Evolutionary conservation across 2,797 vertebrate species (phyloP), one percentile per base, ranked within the genome.

Genomic region (Helostoma temminkii): DNA sequence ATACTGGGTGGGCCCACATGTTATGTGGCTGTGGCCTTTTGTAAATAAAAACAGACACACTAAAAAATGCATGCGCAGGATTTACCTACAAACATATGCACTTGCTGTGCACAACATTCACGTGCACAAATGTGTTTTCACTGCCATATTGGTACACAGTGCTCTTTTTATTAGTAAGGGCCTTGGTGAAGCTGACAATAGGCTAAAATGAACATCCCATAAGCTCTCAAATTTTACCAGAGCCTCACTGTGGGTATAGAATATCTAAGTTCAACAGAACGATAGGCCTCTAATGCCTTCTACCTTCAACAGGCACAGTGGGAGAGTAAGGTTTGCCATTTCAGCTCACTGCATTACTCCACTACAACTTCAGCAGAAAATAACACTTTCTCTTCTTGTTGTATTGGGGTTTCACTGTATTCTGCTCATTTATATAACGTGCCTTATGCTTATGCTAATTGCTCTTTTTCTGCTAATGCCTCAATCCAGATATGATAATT

Each of bases 81-180:
- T 39, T 36, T 8, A 19, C 37, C 36, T 22, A 37, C 47, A 55
- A 16, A 32, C 45, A 43, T 19, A 39, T 30, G 25, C 21, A 18
- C 39, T 18, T 18, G 39, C 16, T 41, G 39, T 39, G 37, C 4
- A 2, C 16, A 41, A 42, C 18, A 36, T 21, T 54, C n/a, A 41
- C 49, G 22, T 54, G 53, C 63, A 61, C n/a, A n/a, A n/a, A n/a
- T n/a, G n/a, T 25, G 4, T 37, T 53, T 22, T 56, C 52, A 8
- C 26, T 15, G 39, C 21, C 30, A 6, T 25, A 55, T 37, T 16
- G 49, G 30, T 34, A 22, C 54, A 60, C 37, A 30, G 67, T 53
- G 69, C 62, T 36, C 71, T 81, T 83, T n/a, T 81, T 54, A 84
- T 81, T 73, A 74, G 72, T 16, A 57, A 49, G 61, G 36, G 59